Evolutionary conservation across 2,888 invertebrate genomes (phyloP), one percentile per base, ranked within the genome.

Genomic region (Antheraea yamamai): DNA sequence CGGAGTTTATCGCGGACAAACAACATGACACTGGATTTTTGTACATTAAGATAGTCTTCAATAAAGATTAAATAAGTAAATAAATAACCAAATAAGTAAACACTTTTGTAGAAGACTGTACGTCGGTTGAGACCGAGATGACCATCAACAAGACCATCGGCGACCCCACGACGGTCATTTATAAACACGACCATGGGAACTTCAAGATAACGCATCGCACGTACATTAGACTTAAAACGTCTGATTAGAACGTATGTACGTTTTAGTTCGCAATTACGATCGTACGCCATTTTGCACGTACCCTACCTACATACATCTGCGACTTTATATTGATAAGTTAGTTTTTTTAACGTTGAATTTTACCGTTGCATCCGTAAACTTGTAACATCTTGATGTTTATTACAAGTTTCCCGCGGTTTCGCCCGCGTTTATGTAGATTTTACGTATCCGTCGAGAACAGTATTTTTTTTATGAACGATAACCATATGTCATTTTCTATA

Each of bases 111-210:
- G 1, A 2, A 30, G 73, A 68, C 47, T 35, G 75, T 75, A 75
- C 75, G 58, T 77, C 80, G 78, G 81, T 78, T 84, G 84, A 85
- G 83, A 84, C 86, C 80, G 88, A 84, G 92, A 92, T 94, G 94
- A 92, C 93, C 94, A 94, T 93, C 93, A 85, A 82, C 79, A 81
- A 82, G 87, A 83, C 85, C 90, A 91, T 92, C 91, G 81, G 85
- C 86, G 92, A 92, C 92, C 93, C 86, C 89, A 82, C 85, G 87
- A 85, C 92, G 92, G 92, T 92, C 94, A 92, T 90, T 92, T 90
- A 89, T 87, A 89, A 90, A 89, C 92, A 88, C 92, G 90, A 86
- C 90, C 92, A 90, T 94, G 94, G 93, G 94, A 94, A 94, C 92
- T 81, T 61, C 23, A 75, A 83, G 94, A 94, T 94, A 94, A 84